phyloP scores from a whole-genome alignment of 2,888 invertebrate genomes.

The Cosmorhoe ocellata region DNA sequence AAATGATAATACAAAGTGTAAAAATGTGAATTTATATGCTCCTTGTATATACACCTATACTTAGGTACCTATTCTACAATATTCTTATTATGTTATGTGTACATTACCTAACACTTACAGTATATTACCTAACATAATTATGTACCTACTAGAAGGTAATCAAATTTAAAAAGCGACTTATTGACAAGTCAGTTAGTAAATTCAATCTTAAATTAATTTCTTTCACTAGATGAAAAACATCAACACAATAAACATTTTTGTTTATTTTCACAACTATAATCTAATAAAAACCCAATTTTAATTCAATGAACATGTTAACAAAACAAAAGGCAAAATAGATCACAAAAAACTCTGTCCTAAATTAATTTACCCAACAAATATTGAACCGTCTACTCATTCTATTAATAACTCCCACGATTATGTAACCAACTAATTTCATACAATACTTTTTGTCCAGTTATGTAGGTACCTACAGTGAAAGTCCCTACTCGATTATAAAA shows the following conservation, averaged over 20 bases:
- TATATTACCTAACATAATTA: no score
- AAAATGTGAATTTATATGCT: no score
- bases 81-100: no score
- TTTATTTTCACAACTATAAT: conserved; percentile 8
- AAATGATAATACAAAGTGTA: no score
- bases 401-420: conserved; percentile 43
- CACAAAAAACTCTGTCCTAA: conserved; percentile 19
- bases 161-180: no score
- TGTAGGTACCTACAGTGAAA: no score
- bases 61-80: no score
- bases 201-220: conserved; percentile 14
- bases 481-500: conserved; percentile 46
- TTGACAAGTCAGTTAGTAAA: not conserved
- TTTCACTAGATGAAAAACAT: conserved; percentile 3
- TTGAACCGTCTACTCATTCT: conserved; percentile 35
- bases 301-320: conserved; percentile 22
- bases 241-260: not conserved
- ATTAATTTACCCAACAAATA: conserved; percentile 30
- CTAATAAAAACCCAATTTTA: conserved; percentile 20
- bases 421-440: conserved; percentile 49
- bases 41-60: no score
- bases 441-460: conserved; percentile 40
- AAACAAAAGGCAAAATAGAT: conserved; percentile 19
- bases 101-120: no score
- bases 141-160: no score